Evolutionary conservation across 2,888 invertebrate genomes (phyloP), one percentile per base, ranked within the genome.

Genomic region (Aleiodes alternator): DNA sequence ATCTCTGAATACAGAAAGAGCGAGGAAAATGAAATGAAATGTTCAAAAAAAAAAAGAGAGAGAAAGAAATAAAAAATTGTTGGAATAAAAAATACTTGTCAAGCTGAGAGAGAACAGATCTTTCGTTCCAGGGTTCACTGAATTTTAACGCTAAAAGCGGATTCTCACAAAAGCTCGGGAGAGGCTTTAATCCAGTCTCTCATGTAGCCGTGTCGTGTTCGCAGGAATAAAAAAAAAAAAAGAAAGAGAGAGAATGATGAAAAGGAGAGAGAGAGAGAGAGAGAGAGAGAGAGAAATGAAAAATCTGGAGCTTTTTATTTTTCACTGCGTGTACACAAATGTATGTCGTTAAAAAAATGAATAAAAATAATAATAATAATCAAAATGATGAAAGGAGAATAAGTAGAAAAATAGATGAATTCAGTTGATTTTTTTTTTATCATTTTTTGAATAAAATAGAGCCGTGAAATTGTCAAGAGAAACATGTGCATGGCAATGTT

Each of bases 101-200:
- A 64, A 64, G 64, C 48, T 23, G 64, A 64, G 48, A 48, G 59
- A 64, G 64, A 64, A 64, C 48, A 48, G 64, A 59, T 59, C 59
- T 64, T 48, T 64, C 48, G 43, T 64, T 64, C 64, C 48, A 64
- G 64, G 64, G 64, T 64, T 48, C 64, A 64, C 64, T 64, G 64
- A 64, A 64, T 64, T 64, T 64, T 64, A 64, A 64, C 64, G 64
- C 23, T 64, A 64, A 64, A 64, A 64, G 64, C 64, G 64, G 23
- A 48, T 64, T 64, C 64, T 48, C 48, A 64, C 64, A 64, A 64
- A 48, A 64, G 64, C 43, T 16, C 48, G 48, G 48, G 8, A 43
- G 48, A 64, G 43, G 64, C 43, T 64, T 64, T 64, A 64, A 64
- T 64, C 64, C 64, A 64, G 64, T 64, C 64, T 48, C 64, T 43